These are phyloP conservation scores for Colletes collaris DNA, from an alignment of 2,888 invertebrate genomes.

Conservation along the genomic window DNA sequence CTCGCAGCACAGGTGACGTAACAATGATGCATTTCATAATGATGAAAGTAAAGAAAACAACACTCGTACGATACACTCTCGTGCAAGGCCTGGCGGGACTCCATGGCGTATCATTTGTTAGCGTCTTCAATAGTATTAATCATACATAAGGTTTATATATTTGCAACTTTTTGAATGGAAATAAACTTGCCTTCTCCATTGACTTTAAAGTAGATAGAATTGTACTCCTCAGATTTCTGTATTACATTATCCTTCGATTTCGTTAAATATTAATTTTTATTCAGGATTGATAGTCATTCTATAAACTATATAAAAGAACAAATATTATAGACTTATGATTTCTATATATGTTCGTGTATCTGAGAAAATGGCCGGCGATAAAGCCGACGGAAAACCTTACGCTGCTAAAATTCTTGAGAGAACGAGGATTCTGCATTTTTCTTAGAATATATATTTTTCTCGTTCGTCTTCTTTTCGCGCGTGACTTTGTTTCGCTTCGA, in stretches of 20 bases:
- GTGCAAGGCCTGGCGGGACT: background rate
- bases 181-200: too few relatives aligned
- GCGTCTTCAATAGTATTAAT: too few relatives aligned
- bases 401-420: background rate
- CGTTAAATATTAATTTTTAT: too few relatives aligned
- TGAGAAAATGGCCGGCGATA: background rate
- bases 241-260: too few relatives aligned
- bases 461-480: background rate
- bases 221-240: too few relatives aligned
- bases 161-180: too few relatives aligned
- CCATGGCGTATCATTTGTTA: background rate
- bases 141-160: too few relatives aligned
- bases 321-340: background rate
- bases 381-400: background rate
- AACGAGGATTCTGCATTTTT: background rate
- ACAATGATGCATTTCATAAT: slow-evolving; percentile 45
- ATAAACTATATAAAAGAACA: too few relatives aligned
- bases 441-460: background rate
- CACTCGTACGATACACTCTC: slow-evolving; percentile 17
- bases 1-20: slow-evolving; percentile 37
- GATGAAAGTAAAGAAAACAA: slow-evolving; percentile 37
- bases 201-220: too few relatives aligned
- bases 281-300: too few relatives aligned
- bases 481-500: slow-evolving; percentile 38
- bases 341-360: too few relatives aligned